Evolutionary conservation across 2,797 vertebrate genomes (phyloP), one percentile per base, ranked within the genome.

Genomic region (Limosa lapponica): DNA sequence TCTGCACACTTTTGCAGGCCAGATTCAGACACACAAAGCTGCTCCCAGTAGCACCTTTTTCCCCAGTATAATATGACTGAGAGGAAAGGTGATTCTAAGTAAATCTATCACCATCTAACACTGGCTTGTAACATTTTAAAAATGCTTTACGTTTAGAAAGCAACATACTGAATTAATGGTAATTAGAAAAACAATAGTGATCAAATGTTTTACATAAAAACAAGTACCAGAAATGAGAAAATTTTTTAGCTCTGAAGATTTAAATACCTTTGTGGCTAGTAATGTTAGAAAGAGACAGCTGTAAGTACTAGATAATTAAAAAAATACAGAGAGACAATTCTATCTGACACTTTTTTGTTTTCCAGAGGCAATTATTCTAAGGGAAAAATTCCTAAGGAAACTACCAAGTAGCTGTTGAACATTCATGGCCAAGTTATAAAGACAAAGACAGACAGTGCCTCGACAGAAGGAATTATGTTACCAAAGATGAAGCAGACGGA

Each of bases 111-210:
- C 9, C 2, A 28, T 36, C 10, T 65, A 75, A 51, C 14, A 36
- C 5, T 32, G 18, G 13, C 2, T 66, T 70, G 25, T 12, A 66
- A 36, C 41, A 10, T 51, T 58, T 36, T 2, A 3, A 16, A 58
- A 51, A 37, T 11, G 13, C 11, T 72, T 81, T 82, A 8, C 1
- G 3, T 77, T 80, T 77, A 43, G 16, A 85, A 89, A 73, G 1
- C 8, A 34, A 10, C 0, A 0, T 27, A 61, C 2, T 36, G 22
- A 71, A 85, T 59, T 44, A 64, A 72, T 30, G 3, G 1, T 16
- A 54, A 61, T 82, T 66, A 82, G 36, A 79, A 91, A 90, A 55
- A n/a, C 5, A 57, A 22, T 8, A 15, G 4, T 37, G 3, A 69
- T 25, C 14, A 74, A 64, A 4, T 7, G 3, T 37, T 72, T 67